Conservation (phyloP, 1,140 invertebrate genomes). For the Cydia fagiglandana region DNA sequence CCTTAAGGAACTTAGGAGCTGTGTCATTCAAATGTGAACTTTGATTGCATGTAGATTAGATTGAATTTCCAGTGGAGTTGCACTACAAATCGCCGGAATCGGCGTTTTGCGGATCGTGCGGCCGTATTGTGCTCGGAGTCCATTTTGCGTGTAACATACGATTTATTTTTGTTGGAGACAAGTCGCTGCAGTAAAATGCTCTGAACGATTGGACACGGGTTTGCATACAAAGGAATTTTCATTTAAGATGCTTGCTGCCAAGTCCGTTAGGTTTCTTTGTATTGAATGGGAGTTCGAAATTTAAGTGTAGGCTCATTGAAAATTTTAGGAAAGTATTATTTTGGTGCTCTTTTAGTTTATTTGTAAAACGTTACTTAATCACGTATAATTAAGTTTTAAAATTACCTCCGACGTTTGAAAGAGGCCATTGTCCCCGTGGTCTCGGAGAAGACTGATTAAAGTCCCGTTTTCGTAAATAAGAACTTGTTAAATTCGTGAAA, state of each 20-base stretch:
- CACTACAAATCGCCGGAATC: neutral
- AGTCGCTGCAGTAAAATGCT: neutral
- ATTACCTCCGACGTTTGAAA: too few relatives aligned
- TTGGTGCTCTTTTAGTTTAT: too few relatives aligned
- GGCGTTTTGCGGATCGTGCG: slow-evolving; percentile 8
- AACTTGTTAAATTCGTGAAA: too few relatives aligned
- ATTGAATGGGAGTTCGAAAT: neutral
- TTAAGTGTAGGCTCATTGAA: too few relatives aligned
- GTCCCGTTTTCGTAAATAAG: too few relatives aligned
- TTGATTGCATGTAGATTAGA: neutral
- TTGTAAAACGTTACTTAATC: too few relatives aligned
- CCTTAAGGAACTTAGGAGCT: slow-evolving; percentile 2
- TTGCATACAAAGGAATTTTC: neutral
- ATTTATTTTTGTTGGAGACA: neutral
- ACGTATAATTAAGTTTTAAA: too few relatives aligned
- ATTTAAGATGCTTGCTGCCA: neutral
- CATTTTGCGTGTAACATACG: slow-evolving; percentile 21
- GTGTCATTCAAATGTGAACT: neutral
- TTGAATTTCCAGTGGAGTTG: neutral
- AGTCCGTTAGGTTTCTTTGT: neutral
- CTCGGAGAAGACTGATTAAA: too few relatives aligned
- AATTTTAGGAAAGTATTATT: too few relatives aligned
- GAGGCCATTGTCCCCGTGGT: too few relatives aligned
- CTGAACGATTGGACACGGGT: neutral
- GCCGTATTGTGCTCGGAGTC: neutral